Base-by-base conservation (phyloP, 2,113 vertebrate species). In the Entomyzon cyanotis region DNA sequence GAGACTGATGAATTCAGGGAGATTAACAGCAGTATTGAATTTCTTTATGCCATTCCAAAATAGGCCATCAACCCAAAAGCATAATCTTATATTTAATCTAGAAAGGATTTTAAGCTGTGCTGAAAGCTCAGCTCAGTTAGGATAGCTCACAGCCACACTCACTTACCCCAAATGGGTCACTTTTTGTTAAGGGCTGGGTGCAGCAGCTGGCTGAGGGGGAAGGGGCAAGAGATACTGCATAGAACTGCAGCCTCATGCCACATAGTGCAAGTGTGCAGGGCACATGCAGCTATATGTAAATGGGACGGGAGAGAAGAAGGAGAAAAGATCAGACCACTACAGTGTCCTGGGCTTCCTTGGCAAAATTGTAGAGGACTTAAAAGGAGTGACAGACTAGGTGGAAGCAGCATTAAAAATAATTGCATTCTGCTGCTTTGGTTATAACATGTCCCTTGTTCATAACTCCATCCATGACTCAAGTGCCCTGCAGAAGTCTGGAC, bases 401-500 rank as follows among this genome's bases (percentile, higher is more conserved):
- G 64, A 92, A 92, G 50, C 47, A 80, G 64, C 52, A 28, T 92
- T 78, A 87, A 64, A 96, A 86, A 60, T 81, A 95, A 90, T 35
- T 85, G 47, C 78, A 39, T 74, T 86, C 79, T 64, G 47, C 71
- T 84, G 68, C 64, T 93, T 89, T 79, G 83, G 37, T 84, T 95
- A 73, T 76, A 95, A 52, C 27, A 17, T 82, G 50, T 37, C 64
- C 81, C 50, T 90, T 69, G 50, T 69, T 96, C 93, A 27, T 94
- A 90, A 60, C 78, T 95, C 70, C 78, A 85, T 84, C 35, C 0
- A 0, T 76, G 87, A 93, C 89, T 96, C 64, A 41, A 84, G 68
- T 91, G 76, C 93, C 84, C 76, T n/a, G 35, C 88, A 94, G 88
- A 93, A 86, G 88, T 86, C 84, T 81, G 78, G 89, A 80, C 93